A percentile compares a stretch with the other conserved stretches of the same genome.
Evolutionary conservation across 2,797 vertebrate genomes (phyloP).

Genomic region (Trachurus trachurus): DNA sequence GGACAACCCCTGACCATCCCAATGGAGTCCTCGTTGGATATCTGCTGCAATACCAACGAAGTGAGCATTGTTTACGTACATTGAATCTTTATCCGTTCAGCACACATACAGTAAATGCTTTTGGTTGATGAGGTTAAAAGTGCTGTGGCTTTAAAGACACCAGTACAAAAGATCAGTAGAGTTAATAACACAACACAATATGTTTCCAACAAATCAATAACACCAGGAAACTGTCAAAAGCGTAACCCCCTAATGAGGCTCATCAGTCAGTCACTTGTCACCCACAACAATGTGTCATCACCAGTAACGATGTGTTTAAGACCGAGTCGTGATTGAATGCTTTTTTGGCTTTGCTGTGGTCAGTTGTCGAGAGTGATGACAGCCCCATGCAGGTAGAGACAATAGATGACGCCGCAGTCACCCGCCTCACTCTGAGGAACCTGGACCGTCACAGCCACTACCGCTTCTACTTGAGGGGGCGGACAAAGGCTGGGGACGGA

Average conservation of each 20-base stretch:
- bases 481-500: slow-evolving; percentile 85
- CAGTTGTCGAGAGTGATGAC: slow-evolving; percentile 79
- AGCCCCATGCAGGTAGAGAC: slow-evolving; percentile 75
- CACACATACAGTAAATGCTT: not conserved
- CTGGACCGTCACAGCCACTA: slow-evolving; percentile 87
- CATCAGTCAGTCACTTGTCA: slow-evolving; percentile 65
- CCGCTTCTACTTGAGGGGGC: slow-evolving; percentile 88
- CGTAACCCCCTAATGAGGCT: slow-evolving; percentile 48
- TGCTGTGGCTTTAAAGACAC: not conserved
- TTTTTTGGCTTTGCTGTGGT: slow-evolving; percentile 34
- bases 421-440: slow-evolving; percentile 80
- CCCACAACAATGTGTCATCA: slow-evolving; percentile 13
- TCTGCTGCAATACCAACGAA: slow-evolving; percentile 84
- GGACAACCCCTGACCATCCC: slow-evolving; percentile 86
- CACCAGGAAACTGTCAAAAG: slow-evolving; percentile 44
- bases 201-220: slow-evolving; percentile 57
- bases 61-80: slow-evolving; percentile 75
- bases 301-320: slow-evolving; percentile 17
- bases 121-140: not conserved
- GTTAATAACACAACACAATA: slow-evolving; percentile 7
- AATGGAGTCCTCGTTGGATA: slow-evolving; percentile 89
- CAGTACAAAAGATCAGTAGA: not conserved
- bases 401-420: slow-evolving; percentile 73
- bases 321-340: slow-evolving; percentile 52
- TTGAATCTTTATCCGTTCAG: not conserved